Conservation (phyloP, 2,797 vertebrate genomes). For the Pseudochaenichthys georgianus region DNA sequence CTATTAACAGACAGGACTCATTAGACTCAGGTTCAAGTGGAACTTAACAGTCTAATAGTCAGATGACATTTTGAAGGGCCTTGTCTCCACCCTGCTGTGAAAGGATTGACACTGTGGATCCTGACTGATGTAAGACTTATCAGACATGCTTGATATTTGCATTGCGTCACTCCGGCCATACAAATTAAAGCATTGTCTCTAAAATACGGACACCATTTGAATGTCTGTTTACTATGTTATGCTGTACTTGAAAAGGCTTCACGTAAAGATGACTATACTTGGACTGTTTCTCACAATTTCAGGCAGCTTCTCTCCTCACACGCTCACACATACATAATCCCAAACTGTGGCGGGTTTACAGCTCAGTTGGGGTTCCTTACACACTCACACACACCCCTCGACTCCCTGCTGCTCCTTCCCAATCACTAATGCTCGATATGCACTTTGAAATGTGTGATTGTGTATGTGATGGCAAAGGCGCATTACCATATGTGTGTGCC, state of each 20-base stretch:
- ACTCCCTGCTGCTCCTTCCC: constrained; percentile 55
- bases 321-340: constrained; percentile 10
- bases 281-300: constrained; percentile 13
- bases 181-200: background rate
- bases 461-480: constrained; percentile 16
- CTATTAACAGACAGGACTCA: constrained; percentile 1
- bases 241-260: background rate
- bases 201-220: no score
- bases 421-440: constrained; percentile 54
- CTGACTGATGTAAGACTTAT: constrained; percentile 16
- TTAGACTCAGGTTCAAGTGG: constrained; percentile 10
- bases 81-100: constrained; percentile 34
- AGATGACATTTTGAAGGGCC: background rate
- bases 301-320: constrained; percentile 1
- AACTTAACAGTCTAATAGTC: constrained; percentile 20
- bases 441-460: constrained; percentile 47
- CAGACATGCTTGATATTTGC: constrained; percentile 4
- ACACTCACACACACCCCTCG: constrained; percentile 30
- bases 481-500: constrained; percentile 51
- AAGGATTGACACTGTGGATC: constrained; percentile 17
- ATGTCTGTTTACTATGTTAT: background rate
- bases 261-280: constrained; percentile 2
- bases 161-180: background rate
- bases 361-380: constrained; percentile 58
- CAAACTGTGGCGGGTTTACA: constrained; percentile 34